Percentiles rank a stretch among this genome's conserved stretches.
These are phyloP conservation scores for Coendou prehensilis DNA, from an alignment of 2,797 vertebrate genomes.

Conservation along the genomic window DNA sequence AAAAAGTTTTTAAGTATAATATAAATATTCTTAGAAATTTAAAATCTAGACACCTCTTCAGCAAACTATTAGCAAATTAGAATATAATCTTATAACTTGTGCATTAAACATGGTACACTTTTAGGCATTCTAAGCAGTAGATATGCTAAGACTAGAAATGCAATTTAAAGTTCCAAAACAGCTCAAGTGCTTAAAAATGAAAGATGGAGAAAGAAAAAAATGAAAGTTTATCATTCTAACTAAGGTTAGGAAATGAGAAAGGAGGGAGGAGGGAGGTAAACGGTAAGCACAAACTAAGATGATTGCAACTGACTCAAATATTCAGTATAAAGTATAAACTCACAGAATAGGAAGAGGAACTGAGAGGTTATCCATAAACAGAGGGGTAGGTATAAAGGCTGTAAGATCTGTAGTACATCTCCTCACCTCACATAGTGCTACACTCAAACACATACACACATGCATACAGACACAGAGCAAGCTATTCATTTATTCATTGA, in stretches of 20 bases:
- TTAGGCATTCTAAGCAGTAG: neutral
- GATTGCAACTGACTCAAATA: neutral
- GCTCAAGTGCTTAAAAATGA: neutral
- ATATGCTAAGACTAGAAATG: neutral
- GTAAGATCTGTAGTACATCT: neutral
- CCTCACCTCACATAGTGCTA: neutral
- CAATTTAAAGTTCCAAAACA: neutral
- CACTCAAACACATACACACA: neutral
- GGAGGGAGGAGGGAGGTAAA: neutral
- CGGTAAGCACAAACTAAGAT: neutral
- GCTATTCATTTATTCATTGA: neutral
- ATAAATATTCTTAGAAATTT: neutral
- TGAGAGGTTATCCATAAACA: neutral
- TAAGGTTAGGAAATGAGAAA: neutral
- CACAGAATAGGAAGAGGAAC: neutral
- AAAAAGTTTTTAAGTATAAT: neutral
- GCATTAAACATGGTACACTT: neutral
- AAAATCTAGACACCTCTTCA: constrained; percentile 31
- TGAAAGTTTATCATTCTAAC: neutral
- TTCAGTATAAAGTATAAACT: neutral
- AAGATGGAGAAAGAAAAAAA: neutral
- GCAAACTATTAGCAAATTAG: neutral
- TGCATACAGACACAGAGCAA: neutral
- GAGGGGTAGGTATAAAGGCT: neutral
- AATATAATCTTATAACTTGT: neutral